Base-by-base conservation (phyloP, 2,113 vertebrate genomes). In the human (Homo sapiens) region DNA sequence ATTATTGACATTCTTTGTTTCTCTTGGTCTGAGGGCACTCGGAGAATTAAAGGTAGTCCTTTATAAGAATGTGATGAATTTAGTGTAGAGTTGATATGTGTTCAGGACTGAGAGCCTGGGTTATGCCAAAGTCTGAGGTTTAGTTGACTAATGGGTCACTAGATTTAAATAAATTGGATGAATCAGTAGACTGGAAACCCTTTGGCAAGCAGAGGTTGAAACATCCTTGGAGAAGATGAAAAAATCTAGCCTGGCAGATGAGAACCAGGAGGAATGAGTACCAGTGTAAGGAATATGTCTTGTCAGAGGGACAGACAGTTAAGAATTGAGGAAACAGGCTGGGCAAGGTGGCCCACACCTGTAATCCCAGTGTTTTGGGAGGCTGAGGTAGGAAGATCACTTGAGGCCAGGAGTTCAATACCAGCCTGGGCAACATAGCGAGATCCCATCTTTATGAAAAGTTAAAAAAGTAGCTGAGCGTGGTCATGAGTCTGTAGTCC, bases 181-280 rank as follows among this genome's bases (percentile, higher is more conserved):
- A 68, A 92, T 64, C 81, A 38, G 32, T 59, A 76, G 76, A 92
- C 55, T 92, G 78, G 52, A 76, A 87, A 87, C 25, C 45, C 64
- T 94, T 94, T 52, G 40, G 59, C 68, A 96, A 83, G 13, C 55
- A 94, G 78, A 94, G 68, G 17, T 70, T 92, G 55, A 90, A 30
- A 61, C 11, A 80, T 73, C 14, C 30, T 81, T 82, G n/a, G 48
- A 61, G 59, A 8, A 83, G 43, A 72, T 89, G 30, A 4, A 81
- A n/a, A 82, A 75, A 68, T 83, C 23, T 78, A 75, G 52, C 79
- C 32, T 72, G 32, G 38, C n/a, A 97, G 27, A 66, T 81, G 78
- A 93, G 85, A 96, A 90, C 52, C 23, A 23, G 80, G 14, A 96
- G n/a, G 30, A 92, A 18, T 40, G 76, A 92, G 45, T 66, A 32